Percentiles rank a stretch among this genome's conserved stretches.
phyloP scores from a whole-genome alignment of 2,888 invertebrate species.

The Megastigmus dorsalis region DNA sequence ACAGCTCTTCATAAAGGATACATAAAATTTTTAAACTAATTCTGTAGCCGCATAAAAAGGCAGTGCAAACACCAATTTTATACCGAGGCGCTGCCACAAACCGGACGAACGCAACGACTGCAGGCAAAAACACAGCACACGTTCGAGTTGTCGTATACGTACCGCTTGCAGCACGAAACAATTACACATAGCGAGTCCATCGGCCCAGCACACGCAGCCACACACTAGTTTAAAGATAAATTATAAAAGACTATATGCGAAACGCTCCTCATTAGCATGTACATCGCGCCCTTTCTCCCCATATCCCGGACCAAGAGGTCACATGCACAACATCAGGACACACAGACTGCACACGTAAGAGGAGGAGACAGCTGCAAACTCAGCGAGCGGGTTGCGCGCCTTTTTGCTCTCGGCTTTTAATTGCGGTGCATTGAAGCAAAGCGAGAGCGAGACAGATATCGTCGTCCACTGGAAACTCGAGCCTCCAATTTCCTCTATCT shows the following conservation, averaged over 20 bases:
- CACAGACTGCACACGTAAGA: neutral
- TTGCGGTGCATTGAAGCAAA: conserved; percentile 53
- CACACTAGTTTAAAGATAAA: neutral
- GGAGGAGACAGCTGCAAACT: no score
- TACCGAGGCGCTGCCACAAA: neutral
- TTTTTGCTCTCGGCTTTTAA: conserved; percentile 50
- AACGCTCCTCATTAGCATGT: conserved; percentile 9
- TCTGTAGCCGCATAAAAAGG: neutral
- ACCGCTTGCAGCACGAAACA: no score
- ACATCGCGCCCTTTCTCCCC: neutral
- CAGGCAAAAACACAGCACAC: no score
- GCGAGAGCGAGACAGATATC: conserved; percentile 39
- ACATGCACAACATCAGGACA: neutral
- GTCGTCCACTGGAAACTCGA: conserved; percentile 38
- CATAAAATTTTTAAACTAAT: no score
- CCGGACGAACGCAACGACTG: no score
- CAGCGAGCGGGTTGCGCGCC: conserved; percentile 3
- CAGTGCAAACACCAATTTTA: neutral
- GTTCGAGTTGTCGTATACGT: no score
- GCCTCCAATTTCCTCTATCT: conserved; percentile 50
- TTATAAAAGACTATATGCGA: neutral
- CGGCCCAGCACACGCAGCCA: neutral
- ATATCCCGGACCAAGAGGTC: neutral
- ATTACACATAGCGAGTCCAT: neutral
- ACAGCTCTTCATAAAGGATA: no score